A percentile compares a stretch with the other conserved stretches of the same genome.
phyloP scores from a whole-genome alignment of 2,113 vertebrate species.

The Grantiella picta region DNA sequence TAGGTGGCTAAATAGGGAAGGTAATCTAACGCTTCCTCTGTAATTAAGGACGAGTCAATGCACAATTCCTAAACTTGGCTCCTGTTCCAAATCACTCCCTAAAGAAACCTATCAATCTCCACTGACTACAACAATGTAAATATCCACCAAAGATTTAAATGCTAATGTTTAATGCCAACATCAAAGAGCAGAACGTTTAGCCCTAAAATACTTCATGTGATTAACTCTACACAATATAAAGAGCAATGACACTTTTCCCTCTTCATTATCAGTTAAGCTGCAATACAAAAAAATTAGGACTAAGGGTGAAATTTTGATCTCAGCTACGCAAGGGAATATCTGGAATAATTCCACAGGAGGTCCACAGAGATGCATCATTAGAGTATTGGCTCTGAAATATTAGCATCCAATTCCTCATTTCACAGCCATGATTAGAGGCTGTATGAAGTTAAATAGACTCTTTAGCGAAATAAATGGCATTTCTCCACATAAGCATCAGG shows the following conservation, averaged over 20 bases:
- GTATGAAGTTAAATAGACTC: constrained; percentile 33
- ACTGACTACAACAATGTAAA: constrained; percentile 50
- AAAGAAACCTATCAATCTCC: constrained; percentile 54
- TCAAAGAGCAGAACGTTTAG: not conserved
- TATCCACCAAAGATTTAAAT: constrained; percentile 40
- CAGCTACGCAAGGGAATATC: constrained; percentile 14
- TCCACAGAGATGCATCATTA: constrained; percentile 36
- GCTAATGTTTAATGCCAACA: constrained; percentile 38
- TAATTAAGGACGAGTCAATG: constrained; percentile 33
- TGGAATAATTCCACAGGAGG: constrained; percentile 31
- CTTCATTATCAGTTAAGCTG: constrained; percentile 15
- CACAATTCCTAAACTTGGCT: constrained; percentile 47
- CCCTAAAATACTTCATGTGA: constrained; percentile 3
- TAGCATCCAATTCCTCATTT: constrained; percentile 43
- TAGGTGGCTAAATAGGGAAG: constrained; percentile 33
- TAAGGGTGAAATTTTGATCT: constrained; percentile 36
- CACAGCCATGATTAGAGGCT: constrained; percentile 34
- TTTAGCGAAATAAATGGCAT: not conserved
- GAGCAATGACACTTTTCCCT: not conserved
- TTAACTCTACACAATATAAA: constrained; percentile 13
- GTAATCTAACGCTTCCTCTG: constrained; percentile 46
- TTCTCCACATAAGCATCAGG: not conserved
- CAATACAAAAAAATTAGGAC: constrained; percentile 7
- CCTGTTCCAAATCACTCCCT: constrained; percentile 36
- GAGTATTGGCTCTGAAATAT: constrained; percentile 41